Evolutionary conservation across 2,888 invertebrate species (phyloP), one percentile per base, ranked within the genome.

Genomic region (Malachius bipustulatus): DNA sequence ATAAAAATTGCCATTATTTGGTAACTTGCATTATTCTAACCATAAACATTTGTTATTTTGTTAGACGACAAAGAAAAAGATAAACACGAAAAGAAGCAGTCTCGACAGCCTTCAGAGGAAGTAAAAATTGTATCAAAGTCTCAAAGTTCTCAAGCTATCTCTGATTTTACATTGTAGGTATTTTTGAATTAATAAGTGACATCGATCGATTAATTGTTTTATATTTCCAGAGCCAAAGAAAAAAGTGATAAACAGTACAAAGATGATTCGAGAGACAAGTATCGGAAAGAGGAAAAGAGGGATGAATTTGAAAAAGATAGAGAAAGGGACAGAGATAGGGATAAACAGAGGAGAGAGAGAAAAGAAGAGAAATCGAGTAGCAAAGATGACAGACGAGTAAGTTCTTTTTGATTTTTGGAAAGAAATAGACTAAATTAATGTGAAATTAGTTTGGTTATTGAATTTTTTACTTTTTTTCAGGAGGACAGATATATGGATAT

Each of bases 271-370:
- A 65, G 66, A 45, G 69, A 70, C 12, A 70, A 69, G 47, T 57
- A 65, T 38, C 64, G 67, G 47, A 69, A 69, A 45, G 73, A 73
- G 12, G 70, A 71, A 36, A 57, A 63, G 38, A 63, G 67, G 38
- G 65, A 69, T 6, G 70, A 69, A 15, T 15, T 63, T 65, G 24
- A 19, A n/a, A n/a, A n/a, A 26, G 69, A 73, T 30, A 73, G 71
- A 52, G 79, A 77, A 35, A 68, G 72, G 47, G 72, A 63, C 47
- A 71, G 76, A 51, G 79, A 77, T 47, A 69, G 75, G 45, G 66
- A 66, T 19, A 65, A 69, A 59, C 64, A 6, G 6, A 19, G 60
- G 42, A 66, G 72, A 55, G 71, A 75, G 29, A 63, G 69, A 47
- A 72, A 73, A 37, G 63, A 62, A 40, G 63, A 64, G 32, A 61